phyloP scores from a whole-genome alignment of 1,140 invertebrate species.

The Pseudomyrmex concolor region DNA sequence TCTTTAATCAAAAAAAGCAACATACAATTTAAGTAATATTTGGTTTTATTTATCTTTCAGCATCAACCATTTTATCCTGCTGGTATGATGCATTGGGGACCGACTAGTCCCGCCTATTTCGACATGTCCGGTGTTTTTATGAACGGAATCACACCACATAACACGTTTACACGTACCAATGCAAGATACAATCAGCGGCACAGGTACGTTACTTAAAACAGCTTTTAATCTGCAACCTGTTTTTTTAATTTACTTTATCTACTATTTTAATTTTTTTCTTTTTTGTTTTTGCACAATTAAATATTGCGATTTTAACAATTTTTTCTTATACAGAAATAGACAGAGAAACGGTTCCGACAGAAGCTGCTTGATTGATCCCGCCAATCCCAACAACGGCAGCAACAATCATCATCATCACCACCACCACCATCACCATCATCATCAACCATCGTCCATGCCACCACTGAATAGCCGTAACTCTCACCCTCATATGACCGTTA shows the following conservation, averaged over 20 bases:
- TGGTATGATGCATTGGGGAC: conserved; percentile 87
- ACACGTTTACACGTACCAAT: conserved; percentile 86
- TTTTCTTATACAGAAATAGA: conserved; percentile 77
- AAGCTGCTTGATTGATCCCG: conserved; percentile 68
- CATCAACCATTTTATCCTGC: conserved; percentile 87
- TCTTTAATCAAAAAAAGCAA: no score
- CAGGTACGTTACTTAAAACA: conserved; percentile 72
- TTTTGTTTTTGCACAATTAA: no score
- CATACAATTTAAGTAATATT: conserved; percentile 1
- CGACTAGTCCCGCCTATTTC: conserved; percentile 87
- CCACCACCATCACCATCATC: conserved; percentile 48
- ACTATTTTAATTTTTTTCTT: no score
- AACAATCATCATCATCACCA: conserved; percentile 43
- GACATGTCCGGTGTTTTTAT: conserved; percentile 90
- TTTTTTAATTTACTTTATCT: no score
- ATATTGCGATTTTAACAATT: background rate
- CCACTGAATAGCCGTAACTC: conserved; percentile 77
- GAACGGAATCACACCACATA: conserved; percentile 90
- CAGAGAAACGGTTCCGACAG: conserved; percentile 81
- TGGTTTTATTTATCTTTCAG: conserved; percentile 76
- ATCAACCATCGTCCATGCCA: conserved; percentile 74
- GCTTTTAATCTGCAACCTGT: background rate
- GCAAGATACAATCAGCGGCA: conserved; percentile 82
- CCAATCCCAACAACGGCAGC: conserved; percentile 41
- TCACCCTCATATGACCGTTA: conserved; percentile 78